Percentiles rank a stretch among this genome's conserved stretches.
Conservation (phyloP, 1,140 invertebrate genomes). For the Lordiphosa mommai region DNA sequence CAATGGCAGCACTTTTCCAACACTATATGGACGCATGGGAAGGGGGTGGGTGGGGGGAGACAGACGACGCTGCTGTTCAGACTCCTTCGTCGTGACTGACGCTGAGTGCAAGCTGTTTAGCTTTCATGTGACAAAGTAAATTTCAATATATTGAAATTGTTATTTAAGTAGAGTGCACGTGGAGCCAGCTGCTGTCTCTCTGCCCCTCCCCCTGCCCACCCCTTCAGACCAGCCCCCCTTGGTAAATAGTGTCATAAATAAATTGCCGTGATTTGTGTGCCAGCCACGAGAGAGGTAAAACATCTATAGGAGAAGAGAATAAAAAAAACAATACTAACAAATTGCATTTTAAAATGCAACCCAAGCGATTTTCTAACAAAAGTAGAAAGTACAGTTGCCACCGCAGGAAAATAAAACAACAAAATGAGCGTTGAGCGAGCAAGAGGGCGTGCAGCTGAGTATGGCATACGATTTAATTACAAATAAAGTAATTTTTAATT, state of each 20-base stretch:
- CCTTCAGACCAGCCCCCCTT: not conserved
- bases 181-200: slow-evolving; percentile 45
- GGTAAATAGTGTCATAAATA: slow-evolving; percentile 78
- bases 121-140: slow-evolving; percentile 78
- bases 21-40: slow-evolving; percentile 36
- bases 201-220: not conserved
- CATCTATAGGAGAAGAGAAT: not conserved
- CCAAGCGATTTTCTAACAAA: slow-evolving; percentile 61
- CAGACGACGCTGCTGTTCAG: not conserved
- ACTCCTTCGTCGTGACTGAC: slow-evolving; percentile 52
- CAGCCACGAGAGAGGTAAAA: slow-evolving; percentile 32
- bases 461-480: slow-evolving; percentile 73
- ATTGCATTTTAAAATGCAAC: slow-evolving; percentile 69
- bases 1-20: slow-evolving; percentile 70
- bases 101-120: slow-evolving; percentile 74
- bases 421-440: slow-evolving; percentile 2
- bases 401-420: slow-evolving; percentile 19
- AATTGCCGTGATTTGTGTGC: slow-evolving; percentile 72
- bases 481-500: slow-evolving; percentile 79
- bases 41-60: not conserved
- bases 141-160: slow-evolving; percentile 78
- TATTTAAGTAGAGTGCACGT: slow-evolving; percentile 75
- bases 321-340: slow-evolving; percentile 33
- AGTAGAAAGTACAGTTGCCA: slow-evolving; percentile 32
- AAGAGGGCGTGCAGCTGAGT: slow-evolving; percentile 15